phyloP scores from a whole-genome alignment of 2,113 vertebrate genomes.

The Corydoras maculifer region DNA sequence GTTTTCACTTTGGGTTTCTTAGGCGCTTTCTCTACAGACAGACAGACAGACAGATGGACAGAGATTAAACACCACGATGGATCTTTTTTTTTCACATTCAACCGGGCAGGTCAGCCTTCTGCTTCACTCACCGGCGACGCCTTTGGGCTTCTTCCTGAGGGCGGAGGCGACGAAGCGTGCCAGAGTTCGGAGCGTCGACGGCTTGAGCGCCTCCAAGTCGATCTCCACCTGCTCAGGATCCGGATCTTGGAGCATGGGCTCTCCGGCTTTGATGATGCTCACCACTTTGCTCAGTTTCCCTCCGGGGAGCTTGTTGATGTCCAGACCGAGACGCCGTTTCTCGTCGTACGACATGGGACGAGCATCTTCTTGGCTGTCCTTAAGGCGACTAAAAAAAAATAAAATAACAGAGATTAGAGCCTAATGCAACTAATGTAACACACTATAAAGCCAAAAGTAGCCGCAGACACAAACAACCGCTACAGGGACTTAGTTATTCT shows the following conservation, averaged over 20 bases:
- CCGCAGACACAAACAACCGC: too few species aligned
- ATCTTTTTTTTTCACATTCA: background rate
- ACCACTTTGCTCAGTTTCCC: conserved; percentile 77
- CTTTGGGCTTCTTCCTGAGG: conserved; percentile 67
- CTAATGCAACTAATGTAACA: too few species aligned
- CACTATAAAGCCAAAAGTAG: too few species aligned
- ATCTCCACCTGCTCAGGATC: conserved; percentile 77
- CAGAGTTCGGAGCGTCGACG: conserved; percentile 77
- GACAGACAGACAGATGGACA: conserved; percentile 41
- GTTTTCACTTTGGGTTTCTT: conserved; percentile 55
- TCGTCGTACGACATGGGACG: conserved; percentile 79
- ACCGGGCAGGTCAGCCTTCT: background rate
- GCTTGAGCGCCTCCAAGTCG: conserved; percentile 82
- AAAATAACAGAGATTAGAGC: too few species aligned
- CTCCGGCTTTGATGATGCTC: conserved; percentile 76
- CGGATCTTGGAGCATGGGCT: conserved; percentile 64
- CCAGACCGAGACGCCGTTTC: conserved; percentile 75
- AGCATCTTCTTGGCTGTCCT: conserved; percentile 54
- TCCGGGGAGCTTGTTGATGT: conserved; percentile 82
- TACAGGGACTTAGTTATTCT: too few species aligned
- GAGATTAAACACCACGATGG: background rate
- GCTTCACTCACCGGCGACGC: conserved; percentile 60
- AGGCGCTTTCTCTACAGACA: conserved; percentile 53
- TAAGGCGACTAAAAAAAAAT: conserved; percentile 57
- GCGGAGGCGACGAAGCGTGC: conserved; percentile 74